phyloP scores from a whole-genome alignment of 2,888 invertebrate species.

The Amaurobius ferox region DNA sequence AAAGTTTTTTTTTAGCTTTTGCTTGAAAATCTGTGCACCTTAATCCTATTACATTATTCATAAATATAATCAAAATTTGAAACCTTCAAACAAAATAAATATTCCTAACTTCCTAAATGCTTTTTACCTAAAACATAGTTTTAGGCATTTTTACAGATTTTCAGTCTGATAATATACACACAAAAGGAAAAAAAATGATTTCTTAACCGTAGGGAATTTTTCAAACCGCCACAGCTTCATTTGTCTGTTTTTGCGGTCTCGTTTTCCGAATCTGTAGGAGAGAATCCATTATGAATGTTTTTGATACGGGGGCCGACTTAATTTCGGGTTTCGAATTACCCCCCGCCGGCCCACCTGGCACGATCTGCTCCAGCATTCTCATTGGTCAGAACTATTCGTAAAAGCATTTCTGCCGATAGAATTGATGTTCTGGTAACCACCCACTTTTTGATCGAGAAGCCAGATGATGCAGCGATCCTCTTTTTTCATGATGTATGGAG shows the following conservation, averaged over 20 bases:
- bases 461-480: constrained; percentile 52
- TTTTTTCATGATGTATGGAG: constrained; percentile 23
- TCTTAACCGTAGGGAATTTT: constrained; percentile 10
- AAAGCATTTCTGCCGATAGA: constrained; percentile 56
- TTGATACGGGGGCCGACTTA: constrained; percentile 51
- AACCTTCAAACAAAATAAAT: too few relatives aligned
- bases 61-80: too few relatives aligned
- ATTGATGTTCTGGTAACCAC: constrained; percentile 64
- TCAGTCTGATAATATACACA: too few relatives aligned
- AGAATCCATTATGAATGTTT: constrained; percentile 39
- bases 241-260: neutral
- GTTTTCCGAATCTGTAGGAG: constrained; percentile 22
- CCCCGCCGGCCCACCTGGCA: constrained; percentile 62
- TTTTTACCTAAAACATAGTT: too few relatives aligned
- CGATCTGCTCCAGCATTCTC: constrained; percentile 28
- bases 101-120: too few relatives aligned
- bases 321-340: constrained; percentile 69
- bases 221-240: neutral
- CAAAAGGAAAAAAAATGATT: too few relatives aligned
- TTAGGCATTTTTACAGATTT: too few relatives aligned
- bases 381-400: constrained; percentile 43
- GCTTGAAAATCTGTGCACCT: too few relatives aligned
- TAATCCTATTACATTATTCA: too few relatives aligned
- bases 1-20: too few relatives aligned
- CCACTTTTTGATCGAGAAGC: constrained; percentile 60